Evolutionary conservation across 2,113 vertebrate species (phyloP).

Genomic region (Rhineura floridana): DNA sequence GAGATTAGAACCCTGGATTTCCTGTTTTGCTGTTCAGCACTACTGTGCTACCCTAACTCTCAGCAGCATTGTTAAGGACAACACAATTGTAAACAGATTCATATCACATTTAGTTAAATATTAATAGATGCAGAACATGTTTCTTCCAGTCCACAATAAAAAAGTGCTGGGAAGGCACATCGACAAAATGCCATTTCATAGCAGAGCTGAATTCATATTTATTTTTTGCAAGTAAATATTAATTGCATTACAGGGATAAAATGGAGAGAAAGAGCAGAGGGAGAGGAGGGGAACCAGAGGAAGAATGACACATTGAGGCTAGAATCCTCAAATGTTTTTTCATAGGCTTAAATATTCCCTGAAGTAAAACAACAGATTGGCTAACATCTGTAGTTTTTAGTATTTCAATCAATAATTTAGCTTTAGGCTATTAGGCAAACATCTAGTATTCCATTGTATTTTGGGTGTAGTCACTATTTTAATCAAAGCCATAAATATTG

Average conservation of each 20-base stretch:
- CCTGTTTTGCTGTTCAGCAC: neutral
- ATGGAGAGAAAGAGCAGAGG: conserved; percentile 7
- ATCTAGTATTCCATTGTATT: conserved; percentile 44
- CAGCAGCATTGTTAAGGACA: neutral
- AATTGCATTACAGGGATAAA: neutral
- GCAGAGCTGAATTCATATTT: neutral
- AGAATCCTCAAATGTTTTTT: conserved; percentile 33
- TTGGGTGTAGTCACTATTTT: conserved; percentile 54
- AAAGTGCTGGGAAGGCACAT: neutral
- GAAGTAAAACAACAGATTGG: conserved; percentile 49
- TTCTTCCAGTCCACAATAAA: neutral
- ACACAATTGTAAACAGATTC: neutral
- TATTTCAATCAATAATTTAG: conserved; percentile 56
- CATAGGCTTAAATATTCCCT: conserved; percentile 31
- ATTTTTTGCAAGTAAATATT: neutral
- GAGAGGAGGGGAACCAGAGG: neutral
- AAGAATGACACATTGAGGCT: conserved; percentile 42
- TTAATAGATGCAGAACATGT: neutral
- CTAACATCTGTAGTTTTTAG: conserved; percentile 58
- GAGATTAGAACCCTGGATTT: neutral
- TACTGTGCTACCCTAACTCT: neutral
- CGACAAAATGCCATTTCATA: conserved; percentile 1
- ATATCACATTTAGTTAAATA: neutral
- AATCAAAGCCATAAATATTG: conserved; percentile 37
- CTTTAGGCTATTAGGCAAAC: conserved; percentile 54